Evolutionary conservation across 2,797 vertebrate species (phyloP).

Genomic region (Phyllotis vaccarum): DNA sequence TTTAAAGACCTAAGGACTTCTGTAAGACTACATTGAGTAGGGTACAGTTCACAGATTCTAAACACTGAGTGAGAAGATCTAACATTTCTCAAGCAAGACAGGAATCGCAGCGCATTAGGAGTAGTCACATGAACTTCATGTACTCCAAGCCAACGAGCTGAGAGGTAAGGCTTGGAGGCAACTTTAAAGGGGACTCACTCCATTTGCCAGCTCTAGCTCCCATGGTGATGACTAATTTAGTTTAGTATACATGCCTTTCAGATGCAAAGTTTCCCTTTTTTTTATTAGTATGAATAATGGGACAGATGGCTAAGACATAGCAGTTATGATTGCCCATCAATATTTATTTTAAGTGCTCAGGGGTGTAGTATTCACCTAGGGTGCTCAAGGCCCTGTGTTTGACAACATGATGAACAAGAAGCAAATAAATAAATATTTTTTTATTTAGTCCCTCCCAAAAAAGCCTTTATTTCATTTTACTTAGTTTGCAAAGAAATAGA

Average conservation of each 20-base stretch:
- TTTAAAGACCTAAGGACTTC: no score
- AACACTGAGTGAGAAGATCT: neutral
- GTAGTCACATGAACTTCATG: neutral
- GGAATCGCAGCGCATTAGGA: neutral
- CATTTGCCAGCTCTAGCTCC: neutral
- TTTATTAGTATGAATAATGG: slow-evolving; percentile 31
- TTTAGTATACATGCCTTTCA: neutral
- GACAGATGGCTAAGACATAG: slow-evolving; percentile 68
- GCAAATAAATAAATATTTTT: neutral
- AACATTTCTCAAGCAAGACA: neutral
- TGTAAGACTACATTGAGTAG: neutral
- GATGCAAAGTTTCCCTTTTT: neutral
- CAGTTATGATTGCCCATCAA: slow-evolving; percentile 35
- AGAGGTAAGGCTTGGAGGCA: neutral
- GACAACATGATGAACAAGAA: neutral
- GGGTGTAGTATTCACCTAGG: neutral
- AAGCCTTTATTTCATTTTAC: neutral
- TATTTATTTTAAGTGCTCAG: neutral
- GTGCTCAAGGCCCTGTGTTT: neutral
- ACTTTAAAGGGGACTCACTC: neutral
- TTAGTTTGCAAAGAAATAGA: slow-evolving; percentile 58
- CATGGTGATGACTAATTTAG: slow-evolving; percentile 30
- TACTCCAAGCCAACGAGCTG: neutral
- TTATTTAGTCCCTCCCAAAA: neutral
- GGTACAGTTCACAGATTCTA: slow-evolving; percentile 16